Base-by-base conservation (phyloP, 2,113 vertebrate species). In the Daphoenositta chrysoptera region DNA sequence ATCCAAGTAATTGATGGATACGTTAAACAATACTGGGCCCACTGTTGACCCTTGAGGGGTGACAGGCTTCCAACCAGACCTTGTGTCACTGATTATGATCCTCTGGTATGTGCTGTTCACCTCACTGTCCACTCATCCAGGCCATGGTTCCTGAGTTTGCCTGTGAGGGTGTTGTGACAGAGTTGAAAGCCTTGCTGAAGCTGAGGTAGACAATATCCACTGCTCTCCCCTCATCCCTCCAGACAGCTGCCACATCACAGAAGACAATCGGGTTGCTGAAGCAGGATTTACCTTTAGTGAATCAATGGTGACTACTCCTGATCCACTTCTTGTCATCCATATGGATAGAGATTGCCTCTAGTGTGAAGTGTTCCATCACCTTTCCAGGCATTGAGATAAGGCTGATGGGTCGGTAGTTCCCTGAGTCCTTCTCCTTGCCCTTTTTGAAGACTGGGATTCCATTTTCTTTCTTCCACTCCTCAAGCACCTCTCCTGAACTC, bases 11-110 rank as follows among this genome's bases (percentile, higher is more conserved):
- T 6, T 37, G 39, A 45, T 45, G 33, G 15, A 18, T 39, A 23
- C 53, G 18, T 39, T 53, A 33, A 87, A n/a, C 8, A 39, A 39
- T 7, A 33, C 63, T 27, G 17, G 37, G 51, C 13, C 26, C 27
- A 33, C 9, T 51, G 39, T 6, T 0, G 2, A 69, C 7, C 33
- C 10, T 2, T 37, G 39, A 19, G 23, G 6, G 8, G 47, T 9
- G 45, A 60, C 63, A 60, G 27, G 9, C 33, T 42, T 37, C 37
- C 33, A 51, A 15, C 9, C 15, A 77, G 45, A 60, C 18, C 11
- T 15, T 44, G 33, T 23, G 15, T 1, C 31, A 31, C 70, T 42
- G 20, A 42, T 35, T n/a, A n/a, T 1, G 0, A 30, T 20, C 30
- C 31, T 58, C 37, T 42, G 21, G 37, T 24, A 68, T 26, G 7